phyloP scores from a whole-genome alignment of 2,113 vertebrate genomes.

The Promerops cafer region DNA sequence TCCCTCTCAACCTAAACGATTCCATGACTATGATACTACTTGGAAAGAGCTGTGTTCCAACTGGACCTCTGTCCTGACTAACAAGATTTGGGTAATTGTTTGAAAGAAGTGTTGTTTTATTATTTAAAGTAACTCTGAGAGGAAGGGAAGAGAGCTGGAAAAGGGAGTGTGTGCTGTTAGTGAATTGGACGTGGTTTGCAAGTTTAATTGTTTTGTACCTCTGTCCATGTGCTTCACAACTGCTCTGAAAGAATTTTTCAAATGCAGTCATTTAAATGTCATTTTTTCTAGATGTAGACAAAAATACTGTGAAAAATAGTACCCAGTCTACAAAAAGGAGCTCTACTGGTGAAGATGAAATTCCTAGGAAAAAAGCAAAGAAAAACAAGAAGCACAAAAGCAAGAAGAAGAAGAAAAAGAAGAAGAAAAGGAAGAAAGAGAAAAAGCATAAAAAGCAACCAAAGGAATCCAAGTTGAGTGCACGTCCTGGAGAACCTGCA shows the following conservation, averaged over 20 bases:
- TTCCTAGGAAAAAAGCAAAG: constrained; percentile 82
- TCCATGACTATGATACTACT: background rate
- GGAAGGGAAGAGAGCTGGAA: background rate
- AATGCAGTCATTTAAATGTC: background rate
- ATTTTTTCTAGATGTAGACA: constrained; percentile 72
- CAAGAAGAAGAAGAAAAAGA: constrained; percentile 88
- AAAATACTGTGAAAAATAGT: constrained; percentile 71
- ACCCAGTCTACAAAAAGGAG: constrained; percentile 75
- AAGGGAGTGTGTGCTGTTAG: background rate
- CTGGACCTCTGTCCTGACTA: background rate
- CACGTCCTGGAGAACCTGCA: constrained; percentile 73
- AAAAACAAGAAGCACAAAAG: constrained; percentile 97
- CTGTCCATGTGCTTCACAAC: background rate
- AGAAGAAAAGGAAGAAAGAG: constrained; percentile 86
- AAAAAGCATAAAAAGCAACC: constrained; percentile 79
- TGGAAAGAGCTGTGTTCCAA: background rate
- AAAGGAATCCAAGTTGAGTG: constrained; percentile 69
- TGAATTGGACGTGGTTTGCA: background rate
- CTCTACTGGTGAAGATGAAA: constrained; percentile 80
- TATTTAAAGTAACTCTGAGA: background rate
- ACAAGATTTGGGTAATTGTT: background rate
- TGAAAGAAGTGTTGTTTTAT: background rate
- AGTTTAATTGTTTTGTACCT: background rate
- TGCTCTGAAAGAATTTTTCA: background rate
- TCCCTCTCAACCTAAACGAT: background rate